These are phyloP conservation scores for Notolepis coatsorum DNA, from an alignment of 2,797 vertebrate genomes.

Conservation along the genomic window DNA sequence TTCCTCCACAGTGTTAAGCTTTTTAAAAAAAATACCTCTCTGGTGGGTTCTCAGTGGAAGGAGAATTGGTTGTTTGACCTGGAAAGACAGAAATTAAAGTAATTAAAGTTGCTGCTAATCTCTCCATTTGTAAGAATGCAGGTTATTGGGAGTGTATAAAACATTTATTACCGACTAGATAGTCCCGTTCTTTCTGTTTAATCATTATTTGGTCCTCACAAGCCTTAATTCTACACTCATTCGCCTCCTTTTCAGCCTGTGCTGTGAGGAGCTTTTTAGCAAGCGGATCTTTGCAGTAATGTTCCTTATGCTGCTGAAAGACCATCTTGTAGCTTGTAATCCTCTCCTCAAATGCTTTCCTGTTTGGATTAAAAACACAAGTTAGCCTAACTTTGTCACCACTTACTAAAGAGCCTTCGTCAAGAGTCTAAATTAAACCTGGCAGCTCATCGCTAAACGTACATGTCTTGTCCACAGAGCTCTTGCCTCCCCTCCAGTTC, in stretches of 20 bases:
- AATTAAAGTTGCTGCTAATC: constrained; percentile 21
- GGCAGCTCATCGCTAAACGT: constrained; percentile 30
- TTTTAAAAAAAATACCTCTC: constrained; percentile 56
- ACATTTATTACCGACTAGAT: constrained; percentile 62
- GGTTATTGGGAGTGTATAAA: neutral
- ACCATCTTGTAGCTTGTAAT: constrained; percentile 67
- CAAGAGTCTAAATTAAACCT: neutral
- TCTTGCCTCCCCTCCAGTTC: constrained; percentile 71
- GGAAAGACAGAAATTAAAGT: constrained; percentile 34
- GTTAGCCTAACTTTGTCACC: neutral
- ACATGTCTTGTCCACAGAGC: constrained; percentile 73
- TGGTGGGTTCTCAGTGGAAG: constrained; percentile 36
- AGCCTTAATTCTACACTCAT: constrained; percentile 67
- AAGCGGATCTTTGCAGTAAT: constrained; percentile 66
- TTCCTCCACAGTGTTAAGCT: neutral
- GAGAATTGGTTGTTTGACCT: constrained; percentile 28
- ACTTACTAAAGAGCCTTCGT: neutral
- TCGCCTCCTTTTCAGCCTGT: constrained; percentile 71
- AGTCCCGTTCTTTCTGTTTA: constrained; percentile 70
- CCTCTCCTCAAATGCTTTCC: constrained; percentile 75
- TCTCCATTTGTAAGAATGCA: constrained; percentile 4
- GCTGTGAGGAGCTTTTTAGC: constrained; percentile 74
- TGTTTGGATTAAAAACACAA: constrained; percentile 44
- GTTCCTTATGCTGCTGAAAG: constrained; percentile 71
- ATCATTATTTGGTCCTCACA: constrained; percentile 69